These are phyloP conservation scores for Acromyrmex heyeri DNA, from an alignment of 1,140 invertebrate species.

Conservation along the genomic window DNA sequence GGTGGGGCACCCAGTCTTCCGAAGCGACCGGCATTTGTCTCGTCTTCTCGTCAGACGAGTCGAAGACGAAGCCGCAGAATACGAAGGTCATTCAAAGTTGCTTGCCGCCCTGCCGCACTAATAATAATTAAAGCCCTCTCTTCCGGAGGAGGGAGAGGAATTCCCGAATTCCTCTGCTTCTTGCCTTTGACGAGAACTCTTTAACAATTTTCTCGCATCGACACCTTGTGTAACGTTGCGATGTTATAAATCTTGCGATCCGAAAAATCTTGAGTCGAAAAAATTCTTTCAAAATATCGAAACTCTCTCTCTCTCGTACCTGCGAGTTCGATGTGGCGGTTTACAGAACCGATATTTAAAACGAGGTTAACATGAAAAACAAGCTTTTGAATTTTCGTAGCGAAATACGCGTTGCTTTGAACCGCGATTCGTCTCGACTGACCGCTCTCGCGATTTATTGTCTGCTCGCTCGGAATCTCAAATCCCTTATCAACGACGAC, in stretches of 20 bases:
- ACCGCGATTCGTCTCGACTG: constrained; percentile 40
- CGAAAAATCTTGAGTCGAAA: too few relatives aligned
- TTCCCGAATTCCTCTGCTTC: not conserved
- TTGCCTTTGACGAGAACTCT: not conserved
- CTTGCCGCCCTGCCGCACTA: constrained; percentile 32
- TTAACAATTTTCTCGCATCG: not conserved
- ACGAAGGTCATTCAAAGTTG: constrained; percentile 83
- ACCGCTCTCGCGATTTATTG: constrained; percentile 11
- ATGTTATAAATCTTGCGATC: not conserved
- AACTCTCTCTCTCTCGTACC: constrained; percentile 7
- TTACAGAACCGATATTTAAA: not conserved
- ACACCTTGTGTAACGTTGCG: not conserved
- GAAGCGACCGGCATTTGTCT: constrained; percentile 83
- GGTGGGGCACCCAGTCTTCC: constrained; percentile 81
- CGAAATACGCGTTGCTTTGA: not conserved
- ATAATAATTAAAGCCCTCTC: constrained; percentile 23
- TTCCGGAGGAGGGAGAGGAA: constrained; percentile 14
- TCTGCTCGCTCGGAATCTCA: not conserved
- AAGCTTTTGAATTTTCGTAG: not conserved
- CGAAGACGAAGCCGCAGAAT: constrained; percentile 83
- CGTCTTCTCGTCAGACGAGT: constrained; percentile 83
- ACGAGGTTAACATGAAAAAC: not conserved
- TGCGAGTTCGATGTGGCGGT: not conserved
- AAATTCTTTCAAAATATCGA: not conserved
- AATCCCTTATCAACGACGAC: constrained; percentile 25